Conservation (phyloP, 2,113 vertebrate genomes). For the Siniperca chuatsi region DNA sequence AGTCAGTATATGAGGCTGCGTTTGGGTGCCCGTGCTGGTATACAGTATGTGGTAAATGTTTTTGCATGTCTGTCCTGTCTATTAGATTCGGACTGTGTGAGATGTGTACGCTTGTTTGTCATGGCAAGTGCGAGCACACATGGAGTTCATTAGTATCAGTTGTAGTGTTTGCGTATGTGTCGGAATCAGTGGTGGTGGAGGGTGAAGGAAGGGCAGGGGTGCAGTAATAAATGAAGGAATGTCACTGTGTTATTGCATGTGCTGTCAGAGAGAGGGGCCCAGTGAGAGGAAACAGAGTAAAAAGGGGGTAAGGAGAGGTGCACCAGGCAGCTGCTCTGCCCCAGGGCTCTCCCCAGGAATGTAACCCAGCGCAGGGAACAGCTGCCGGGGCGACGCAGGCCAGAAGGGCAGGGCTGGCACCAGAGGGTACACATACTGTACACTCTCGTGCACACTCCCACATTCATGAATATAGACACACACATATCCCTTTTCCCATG, state of each 20-base stretch:
- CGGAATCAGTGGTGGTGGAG: background rate
- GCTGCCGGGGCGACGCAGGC: slow-evolving; percentile 72
- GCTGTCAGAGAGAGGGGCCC: slow-evolving; percentile 69
- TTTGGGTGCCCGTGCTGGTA: background rate
- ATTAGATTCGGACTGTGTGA: background rate
- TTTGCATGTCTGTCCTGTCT: background rate
- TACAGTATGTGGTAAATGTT: background rate
- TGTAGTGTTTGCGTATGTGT: slow-evolving; percentile 7
- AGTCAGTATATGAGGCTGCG: background rate
- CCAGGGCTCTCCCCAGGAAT: slow-evolving; percentile 83
- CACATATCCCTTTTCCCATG: slow-evolving; percentile 1
- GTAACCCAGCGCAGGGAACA: slow-evolving; percentile 74
- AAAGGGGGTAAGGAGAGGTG: slow-evolving; percentile 57
- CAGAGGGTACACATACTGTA: slow-evolving; percentile 60
- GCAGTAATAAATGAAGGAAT: slow-evolving; percentile 82
- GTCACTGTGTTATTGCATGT: slow-evolving; percentile 75
- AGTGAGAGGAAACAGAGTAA: slow-evolving; percentile 50
- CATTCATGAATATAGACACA: slow-evolving; percentile 16
- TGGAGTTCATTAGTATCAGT: background rate
- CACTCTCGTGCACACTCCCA: slow-evolving; percentile 8
- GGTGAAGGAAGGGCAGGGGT: slow-evolving; percentile 20
- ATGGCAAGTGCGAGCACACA: slow-evolving; percentile 2
- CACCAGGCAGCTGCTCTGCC: slow-evolving; percentile 80
- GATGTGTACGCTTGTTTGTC: slow-evolving; percentile 27
- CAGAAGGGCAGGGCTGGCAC: slow-evolving; percentile 69